Percentiles rank a stretch among this genome's conserved stretches.
These are phyloP conservation scores for Thalassophryne amazonica DNA, from an alignment of 2,797 vertebrate genomes.

Conservation along the genomic window DNA sequence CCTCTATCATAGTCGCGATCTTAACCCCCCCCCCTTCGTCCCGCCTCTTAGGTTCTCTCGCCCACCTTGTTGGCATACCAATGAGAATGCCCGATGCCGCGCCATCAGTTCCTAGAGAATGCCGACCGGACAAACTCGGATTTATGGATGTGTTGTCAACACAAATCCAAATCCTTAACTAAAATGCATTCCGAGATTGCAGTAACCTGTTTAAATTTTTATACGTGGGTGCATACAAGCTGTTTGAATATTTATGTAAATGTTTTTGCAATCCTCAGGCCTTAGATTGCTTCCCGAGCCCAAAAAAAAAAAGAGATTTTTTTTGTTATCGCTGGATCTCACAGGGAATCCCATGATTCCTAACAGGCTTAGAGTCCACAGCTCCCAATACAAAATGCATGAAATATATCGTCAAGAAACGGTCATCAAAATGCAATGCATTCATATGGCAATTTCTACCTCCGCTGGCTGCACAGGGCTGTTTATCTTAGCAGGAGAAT, in stretches of 20 bases:
- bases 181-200: constrained; percentile 27
- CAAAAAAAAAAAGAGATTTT: constrained; percentile 19
- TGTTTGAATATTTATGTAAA: constrained; percentile 53
- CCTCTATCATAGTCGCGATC: background rate
- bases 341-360: constrained; percentile 6
- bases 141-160: background rate
- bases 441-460: constrained; percentile 13
- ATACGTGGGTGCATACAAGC: constrained; percentile 20
- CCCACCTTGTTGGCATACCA: constrained; percentile 21
- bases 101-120: no score
- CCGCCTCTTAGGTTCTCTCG: background rate
- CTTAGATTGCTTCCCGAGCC: constrained; percentile 27
- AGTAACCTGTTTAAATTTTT: background rate
- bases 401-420: constrained; percentile 29
- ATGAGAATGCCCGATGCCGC: constrained; percentile 31
- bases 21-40: background rate
- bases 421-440: constrained; percentile 32
- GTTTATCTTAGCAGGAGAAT: constrained; percentile 53
- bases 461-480: constrained; percentile 5
- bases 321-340: constrained; percentile 22
- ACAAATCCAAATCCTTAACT: constrained; percentile 12
- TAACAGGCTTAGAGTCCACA: constrained; percentile 2
- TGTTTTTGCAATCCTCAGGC: constrained; percentile 11
- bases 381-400: constrained; percentile 10
- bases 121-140: no score